Evolutionary conservation across 2,797 vertebrate species (phyloP).

Genomic region (Tauraco hartlaubi): DNA sequence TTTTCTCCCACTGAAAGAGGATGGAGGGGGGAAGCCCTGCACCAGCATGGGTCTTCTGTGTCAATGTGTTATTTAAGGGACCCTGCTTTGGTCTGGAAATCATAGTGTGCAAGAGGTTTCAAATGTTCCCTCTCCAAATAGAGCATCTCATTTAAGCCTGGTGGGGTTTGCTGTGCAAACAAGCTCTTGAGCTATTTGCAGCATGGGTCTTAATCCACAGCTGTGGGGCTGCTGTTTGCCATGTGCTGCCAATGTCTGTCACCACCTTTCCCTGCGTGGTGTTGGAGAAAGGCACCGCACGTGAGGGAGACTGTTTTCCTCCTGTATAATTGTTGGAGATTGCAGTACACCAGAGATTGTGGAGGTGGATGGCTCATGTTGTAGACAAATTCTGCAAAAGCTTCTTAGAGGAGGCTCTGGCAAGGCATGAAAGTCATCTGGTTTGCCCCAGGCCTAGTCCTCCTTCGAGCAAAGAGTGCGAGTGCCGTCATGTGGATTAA

Average conservation of each 20-base stretch:
- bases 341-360: neutral
- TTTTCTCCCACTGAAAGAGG: neutral
- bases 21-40: neutral
- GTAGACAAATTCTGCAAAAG: neutral
- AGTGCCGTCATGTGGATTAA: neutral
- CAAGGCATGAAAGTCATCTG: neutral
- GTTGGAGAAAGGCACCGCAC: neutral
- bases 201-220: neutral
- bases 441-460: neutral
- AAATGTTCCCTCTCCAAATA: neutral
- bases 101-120: neutral
- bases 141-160: neutral
- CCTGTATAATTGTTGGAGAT: neutral
- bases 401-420: neutral
- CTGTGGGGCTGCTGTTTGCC: neutral
- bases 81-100: neutral
- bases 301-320: neutral
- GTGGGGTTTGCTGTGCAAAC: neutral
- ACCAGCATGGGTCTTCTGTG: neutral
- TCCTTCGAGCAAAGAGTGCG: neutral
- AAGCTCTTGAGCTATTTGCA: neutral
- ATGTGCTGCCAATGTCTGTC: neutral
- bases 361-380: neutral
- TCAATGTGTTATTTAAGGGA: neutral
- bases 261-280: neutral